Base-by-base conservation (phyloP, 2,797 vertebrate genomes). In the Girardinus metallicus region DNA sequence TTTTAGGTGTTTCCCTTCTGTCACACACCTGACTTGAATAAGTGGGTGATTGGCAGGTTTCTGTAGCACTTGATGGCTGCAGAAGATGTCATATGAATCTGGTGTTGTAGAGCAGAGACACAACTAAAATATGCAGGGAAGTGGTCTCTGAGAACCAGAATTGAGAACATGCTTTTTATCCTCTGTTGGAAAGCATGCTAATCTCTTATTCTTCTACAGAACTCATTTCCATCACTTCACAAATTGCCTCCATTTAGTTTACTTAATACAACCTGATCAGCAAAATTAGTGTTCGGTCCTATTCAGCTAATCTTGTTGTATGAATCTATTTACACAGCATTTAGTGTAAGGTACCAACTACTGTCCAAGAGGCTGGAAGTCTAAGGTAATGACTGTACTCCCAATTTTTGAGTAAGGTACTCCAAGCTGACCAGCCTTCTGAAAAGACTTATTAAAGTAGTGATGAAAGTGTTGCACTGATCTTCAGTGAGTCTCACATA, bases 401-500 rank as follows among this genome's bases (percentile, higher is more conserved):
- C 41, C 21, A 13, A 0, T 64, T 11, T 64, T 34, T 46, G 6
- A 72, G 2, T 26, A 70, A 81, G 46, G 55, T 39, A 39, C 31
- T 72, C n/a, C 26, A 66, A 47, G 70, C 55, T 43, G 66, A 41
- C 15, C 1, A 41, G 74, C 7, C 13, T 26, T 83, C 39, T 47
- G 79, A 79, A 3, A 8, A 70, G 60, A 57, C 0, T 0, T 47
- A 36, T 29, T 21, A 41, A 3, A 49, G 76, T 64, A 36, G 13
- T 46, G 57, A 43, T 80, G 39, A 66, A 77, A 81, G 79, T 51
- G 70, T 66, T 66, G 62, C 62, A 66, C 62, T 66, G 16, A 39
- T 39, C 8, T 39, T 39, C 34, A 39, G 62, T 29, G n/a, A 66
- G 86, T 74, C 55, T 83, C 41, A 53, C 51, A 13, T 64, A 84